Conservation (phyloP, 2,113 vertebrate species). For the Pitta sordida region DNA sequence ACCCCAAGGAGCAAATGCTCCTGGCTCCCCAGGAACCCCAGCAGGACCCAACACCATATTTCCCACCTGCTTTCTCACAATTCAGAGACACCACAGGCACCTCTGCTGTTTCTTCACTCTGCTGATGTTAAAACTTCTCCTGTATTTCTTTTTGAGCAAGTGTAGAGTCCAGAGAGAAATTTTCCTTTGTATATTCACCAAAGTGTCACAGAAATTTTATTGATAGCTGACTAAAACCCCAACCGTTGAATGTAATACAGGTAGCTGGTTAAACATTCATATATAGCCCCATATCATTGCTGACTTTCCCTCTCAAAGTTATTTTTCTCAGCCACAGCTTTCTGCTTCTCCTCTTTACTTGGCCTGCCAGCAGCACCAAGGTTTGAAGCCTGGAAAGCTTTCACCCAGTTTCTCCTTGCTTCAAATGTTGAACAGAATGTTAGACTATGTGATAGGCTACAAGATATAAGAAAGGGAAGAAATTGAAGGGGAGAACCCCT, state of each 20-base stretch:
- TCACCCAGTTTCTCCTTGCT: neutral
- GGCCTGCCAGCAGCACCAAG: neutral
- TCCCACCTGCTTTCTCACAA: fast-evolving
- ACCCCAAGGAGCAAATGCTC: neutral
- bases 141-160: fast-evolving
- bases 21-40: neutral
- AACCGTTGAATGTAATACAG: neutral
- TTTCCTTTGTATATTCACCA: neutral
- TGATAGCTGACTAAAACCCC: neutral
- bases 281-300: neutral
- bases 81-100: neutral
- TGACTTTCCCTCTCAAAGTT: neutral
- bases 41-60: fast-evolving
- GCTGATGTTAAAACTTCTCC: neutral
- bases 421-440: neutral
- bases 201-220: neutral
- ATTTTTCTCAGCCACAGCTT: neutral
- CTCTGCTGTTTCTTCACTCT: fast-evolving
- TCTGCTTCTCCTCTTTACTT: neutral
- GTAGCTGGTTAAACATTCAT: neutral
- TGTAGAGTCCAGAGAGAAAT: neutral
- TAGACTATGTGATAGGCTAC: neutral
- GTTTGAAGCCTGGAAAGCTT: neutral
- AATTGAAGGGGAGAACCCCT: neutral
- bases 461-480: neutral